These are phyloP conservation scores for Octopus bimaculoides DNA, from an alignment of 1,140 invertebrate species.

Conservation along the genomic window DNA sequence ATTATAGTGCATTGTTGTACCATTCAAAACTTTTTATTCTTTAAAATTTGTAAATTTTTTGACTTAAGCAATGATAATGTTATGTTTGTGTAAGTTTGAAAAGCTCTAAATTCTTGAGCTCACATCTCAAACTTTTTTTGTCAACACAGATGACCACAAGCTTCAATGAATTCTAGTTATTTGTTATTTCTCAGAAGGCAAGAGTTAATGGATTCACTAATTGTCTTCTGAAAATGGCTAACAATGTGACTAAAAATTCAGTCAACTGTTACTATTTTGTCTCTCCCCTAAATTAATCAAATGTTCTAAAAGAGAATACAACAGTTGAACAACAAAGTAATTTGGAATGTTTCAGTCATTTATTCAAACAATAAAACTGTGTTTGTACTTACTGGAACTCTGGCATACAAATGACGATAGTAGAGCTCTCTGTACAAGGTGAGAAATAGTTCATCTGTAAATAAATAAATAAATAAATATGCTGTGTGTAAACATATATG, in stretches of 20 bases:
- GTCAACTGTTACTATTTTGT: neutral
- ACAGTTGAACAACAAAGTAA: neutral
- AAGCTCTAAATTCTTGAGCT: no score
- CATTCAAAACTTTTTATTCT: no score
- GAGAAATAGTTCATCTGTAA: constrained; percentile 70
- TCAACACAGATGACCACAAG: no score
- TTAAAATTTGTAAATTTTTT: no score
- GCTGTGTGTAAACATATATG: constrained; percentile 1
- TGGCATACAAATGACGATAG: constrained; percentile 94
- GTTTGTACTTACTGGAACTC: constrained; percentile 52
- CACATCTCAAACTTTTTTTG: no score
- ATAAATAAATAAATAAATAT: constrained; percentile 30
- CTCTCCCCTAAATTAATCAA: neutral
- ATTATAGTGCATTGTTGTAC: no score
- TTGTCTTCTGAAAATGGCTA: constrained; percentile 4
- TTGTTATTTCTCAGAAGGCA: neutral
- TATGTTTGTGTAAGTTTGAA: no score
- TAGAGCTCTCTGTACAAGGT: constrained; percentile 98
- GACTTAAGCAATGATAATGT: no score
- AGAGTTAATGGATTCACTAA: neutral
- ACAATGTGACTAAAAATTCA: neutral
- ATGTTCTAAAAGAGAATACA: neutral
- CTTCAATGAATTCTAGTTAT: no score
- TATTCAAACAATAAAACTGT: neutral
- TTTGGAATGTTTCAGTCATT: no score